Evolutionary conservation across 2,888 invertebrate genomes (phyloP).

Genomic region (Cyrtodaria siliqua): DNA sequence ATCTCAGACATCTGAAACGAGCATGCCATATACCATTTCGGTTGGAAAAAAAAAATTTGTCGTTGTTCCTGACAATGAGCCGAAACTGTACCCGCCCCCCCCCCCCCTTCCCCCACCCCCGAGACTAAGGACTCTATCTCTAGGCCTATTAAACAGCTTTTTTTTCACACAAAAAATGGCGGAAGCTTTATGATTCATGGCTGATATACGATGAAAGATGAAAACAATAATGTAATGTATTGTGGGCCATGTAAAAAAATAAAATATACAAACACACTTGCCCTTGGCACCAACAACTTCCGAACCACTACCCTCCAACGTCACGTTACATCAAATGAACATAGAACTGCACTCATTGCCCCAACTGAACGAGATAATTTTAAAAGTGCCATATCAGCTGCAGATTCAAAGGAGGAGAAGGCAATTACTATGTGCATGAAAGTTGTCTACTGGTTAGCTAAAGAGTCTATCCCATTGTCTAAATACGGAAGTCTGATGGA

Average conservation of each 20-base stretch:
- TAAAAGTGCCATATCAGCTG: not conserved
- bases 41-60: too few relatives aligned
- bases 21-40: too few relatives aligned
- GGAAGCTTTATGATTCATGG: too few relatives aligned
- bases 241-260: conserved; percentile 3
- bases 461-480: conserved; percentile 31
- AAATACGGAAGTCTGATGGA: conserved; percentile 37
- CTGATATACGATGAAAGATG: too few relatives aligned
- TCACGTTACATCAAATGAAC: conserved; percentile 21
- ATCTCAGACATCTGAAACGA: too few relatives aligned
- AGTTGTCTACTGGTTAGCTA: conserved; percentile 30
- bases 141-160: too few relatives aligned
- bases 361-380: not conserved
- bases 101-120: too few relatives aligned
- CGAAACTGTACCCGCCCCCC: too few relatives aligned
- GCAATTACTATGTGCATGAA: conserved; percentile 12
- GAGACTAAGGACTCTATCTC: too few relatives aligned
- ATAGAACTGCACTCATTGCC: conserved; percentile 3
- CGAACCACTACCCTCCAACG: conserved; percentile 12
- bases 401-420: conserved; percentile 4
- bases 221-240: too few relatives aligned
- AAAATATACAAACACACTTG: conserved; percentile 2
- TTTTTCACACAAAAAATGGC: too few relatives aligned
- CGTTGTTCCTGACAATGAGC: too few relatives aligned
- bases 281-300: conserved; percentile 12